These are phyloP conservation scores for Drosophila paulistorum DNA, from an alignment of 1,140 invertebrate genomes.

Conservation along the genomic window DNA sequence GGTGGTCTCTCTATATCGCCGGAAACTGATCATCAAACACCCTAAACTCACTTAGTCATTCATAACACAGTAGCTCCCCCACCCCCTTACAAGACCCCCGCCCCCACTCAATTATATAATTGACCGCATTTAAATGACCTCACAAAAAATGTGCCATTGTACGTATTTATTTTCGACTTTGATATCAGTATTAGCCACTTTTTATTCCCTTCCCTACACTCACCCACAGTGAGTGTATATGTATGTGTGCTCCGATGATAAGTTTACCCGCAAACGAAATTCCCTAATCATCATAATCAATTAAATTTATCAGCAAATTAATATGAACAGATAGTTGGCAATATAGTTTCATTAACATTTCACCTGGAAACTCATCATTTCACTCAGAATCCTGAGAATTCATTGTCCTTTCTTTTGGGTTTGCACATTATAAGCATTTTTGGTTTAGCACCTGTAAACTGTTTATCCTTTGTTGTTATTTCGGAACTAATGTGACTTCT, in stretches of 20 bases:
- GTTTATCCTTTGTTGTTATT: neutral
- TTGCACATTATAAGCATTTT: neutral
- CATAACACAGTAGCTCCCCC: neutral
- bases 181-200: constrained; percentile 36
- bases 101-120: constrained; percentile 59
- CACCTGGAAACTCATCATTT: neutral
- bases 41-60: constrained; percentile 25
- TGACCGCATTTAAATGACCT: constrained; percentile 56
- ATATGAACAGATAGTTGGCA: constrained; percentile 1
- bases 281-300: constrained; percentile 1
- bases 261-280: neutral
- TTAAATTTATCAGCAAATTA: constrained; percentile 8
- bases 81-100: neutral
- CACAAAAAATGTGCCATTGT: neutral
- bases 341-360: too few relatives aligned
- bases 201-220: neutral
- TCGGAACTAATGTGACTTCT: neutral
- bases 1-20: constrained; percentile 16
- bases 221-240: neutral
- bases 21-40: constrained; percentile 61
- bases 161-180: constrained; percentile 9
- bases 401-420: too few relatives aligned
- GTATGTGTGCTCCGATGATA: neutral
- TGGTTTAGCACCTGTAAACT: neutral
- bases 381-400: neutral